Evolutionary conservation across 2,888 invertebrate species (phyloP).

Genomic region (Drosophila acutilabella): DNA sequence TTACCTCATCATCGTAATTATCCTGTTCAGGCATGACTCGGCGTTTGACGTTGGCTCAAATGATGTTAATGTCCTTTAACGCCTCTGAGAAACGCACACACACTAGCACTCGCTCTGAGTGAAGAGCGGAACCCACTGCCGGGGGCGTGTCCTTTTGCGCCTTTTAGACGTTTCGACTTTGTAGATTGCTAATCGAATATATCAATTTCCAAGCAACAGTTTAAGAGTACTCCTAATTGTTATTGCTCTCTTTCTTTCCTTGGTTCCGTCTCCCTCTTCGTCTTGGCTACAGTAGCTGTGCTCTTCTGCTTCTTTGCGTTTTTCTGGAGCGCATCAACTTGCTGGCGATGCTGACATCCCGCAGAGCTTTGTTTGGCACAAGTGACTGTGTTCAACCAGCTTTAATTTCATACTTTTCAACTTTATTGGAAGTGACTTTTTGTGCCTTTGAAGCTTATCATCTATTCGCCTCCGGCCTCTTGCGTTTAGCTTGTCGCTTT

Average conservation of each 20-base stretch:
- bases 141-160: constrained; percentile 15
- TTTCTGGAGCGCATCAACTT: constrained; percentile 64
- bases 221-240: constrained; percentile 65
- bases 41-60: constrained; percentile 62
- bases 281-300: constrained; percentile 4
- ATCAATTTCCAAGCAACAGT: constrained; percentile 70
- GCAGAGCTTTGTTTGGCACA: constrained; percentile 49
- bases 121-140: neutral
- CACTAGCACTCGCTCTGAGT: neutral
- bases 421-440: constrained; percentile 37
- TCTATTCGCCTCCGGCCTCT: neutral
- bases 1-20: constrained; percentile 86
- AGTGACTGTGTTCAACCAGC: constrained; percentile 45
- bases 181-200: constrained; percentile 73
- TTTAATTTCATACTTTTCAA: constrained; percentile 47
- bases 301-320: constrained; percentile 12
- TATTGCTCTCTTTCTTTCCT: neutral
- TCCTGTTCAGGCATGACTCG: constrained; percentile 85
- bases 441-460: constrained; percentile 62
- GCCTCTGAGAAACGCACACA: neutral
- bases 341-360: constrained; percentile 56
- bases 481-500: neutral
- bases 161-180: constrained; percentile 16
- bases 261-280: constrained; percentile 1
- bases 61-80: constrained; percentile 51